Conservation (phyloP, 2,888 invertebrate genomes). For the Dolichopus griseipennis region DNA sequence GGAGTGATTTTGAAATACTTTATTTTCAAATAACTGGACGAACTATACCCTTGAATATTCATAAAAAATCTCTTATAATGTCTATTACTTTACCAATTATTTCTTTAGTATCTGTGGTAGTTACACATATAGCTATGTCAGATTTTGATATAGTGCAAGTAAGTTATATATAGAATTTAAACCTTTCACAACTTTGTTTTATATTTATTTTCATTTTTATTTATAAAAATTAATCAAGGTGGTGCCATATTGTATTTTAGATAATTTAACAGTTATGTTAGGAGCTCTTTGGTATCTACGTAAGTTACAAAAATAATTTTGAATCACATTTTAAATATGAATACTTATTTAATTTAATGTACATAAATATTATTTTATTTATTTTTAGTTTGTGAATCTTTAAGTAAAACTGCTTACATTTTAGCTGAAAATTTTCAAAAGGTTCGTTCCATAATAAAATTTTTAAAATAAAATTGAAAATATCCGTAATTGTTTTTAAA, state of each 20-base stretch:
- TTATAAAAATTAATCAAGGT: constrained; percentile 35
- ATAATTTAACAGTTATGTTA: constrained; percentile 57
- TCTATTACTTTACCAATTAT: constrained; percentile 53
- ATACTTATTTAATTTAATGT: not conserved
- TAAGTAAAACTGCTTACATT: constrained; percentile 55
- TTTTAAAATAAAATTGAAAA: no score
- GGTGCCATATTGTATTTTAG: constrained; percentile 60
- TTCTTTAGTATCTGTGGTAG: constrained; percentile 54
- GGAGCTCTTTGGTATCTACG: constrained; percentile 57
- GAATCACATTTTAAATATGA: not conserved
- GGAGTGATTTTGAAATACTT: constrained; percentile 58
- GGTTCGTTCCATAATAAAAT: constrained; percentile 32
- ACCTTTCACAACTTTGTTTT: no score
- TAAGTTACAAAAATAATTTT: not conserved
- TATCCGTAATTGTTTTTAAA: no score
- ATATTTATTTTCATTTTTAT: no score
- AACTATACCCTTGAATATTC: constrained; percentile 49
- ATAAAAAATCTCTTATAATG: constrained; percentile 51
- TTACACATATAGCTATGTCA: constrained; percentile 63
- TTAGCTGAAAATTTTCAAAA: constrained; percentile 61
- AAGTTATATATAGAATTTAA: constrained; percentile 12
- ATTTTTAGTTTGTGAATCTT: constrained; percentile 53
- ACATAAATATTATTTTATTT: no score
- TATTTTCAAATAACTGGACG: constrained; percentile 54
- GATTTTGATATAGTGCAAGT: constrained; percentile 56